Conservation (phyloP, 2,888 invertebrate species). For the Lasioglossum oenotherae region DNA sequence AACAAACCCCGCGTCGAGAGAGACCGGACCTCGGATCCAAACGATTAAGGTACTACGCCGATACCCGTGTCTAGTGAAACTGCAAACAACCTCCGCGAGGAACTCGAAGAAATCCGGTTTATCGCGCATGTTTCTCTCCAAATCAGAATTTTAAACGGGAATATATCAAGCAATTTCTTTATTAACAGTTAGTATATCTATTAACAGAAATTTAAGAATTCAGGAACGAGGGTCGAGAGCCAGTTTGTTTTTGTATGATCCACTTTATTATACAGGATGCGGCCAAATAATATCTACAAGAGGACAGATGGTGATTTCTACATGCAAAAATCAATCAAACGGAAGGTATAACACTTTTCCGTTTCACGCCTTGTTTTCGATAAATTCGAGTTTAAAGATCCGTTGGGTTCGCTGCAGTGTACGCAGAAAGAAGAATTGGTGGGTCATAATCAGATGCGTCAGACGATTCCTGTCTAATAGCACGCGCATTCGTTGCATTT, state of each 20-base stretch:
- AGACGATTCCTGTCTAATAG: not conserved
- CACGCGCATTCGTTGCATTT: not conserved
- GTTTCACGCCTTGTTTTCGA: not conserved
- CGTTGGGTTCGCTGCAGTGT: not conserved
- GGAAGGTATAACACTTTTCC: not conserved
- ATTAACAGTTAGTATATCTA: not conserved
- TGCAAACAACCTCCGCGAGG: constrained; percentile 1
- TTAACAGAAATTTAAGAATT: not conserved
- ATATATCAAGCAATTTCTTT: not conserved
- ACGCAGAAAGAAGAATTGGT: not conserved
- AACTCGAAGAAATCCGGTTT: not conserved
- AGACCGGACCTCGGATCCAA: constrained; percentile 29
- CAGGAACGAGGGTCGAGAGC: not conserved
- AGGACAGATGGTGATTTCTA: not conserved
- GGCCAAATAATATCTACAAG: not conserved
- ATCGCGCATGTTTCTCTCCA: not conserved
- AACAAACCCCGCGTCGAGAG: constrained; percentile 69
- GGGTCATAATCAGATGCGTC: not conserved
- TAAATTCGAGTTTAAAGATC: not conserved
- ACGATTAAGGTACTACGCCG: constrained; percentile 37
- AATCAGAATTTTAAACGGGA: not conserved
- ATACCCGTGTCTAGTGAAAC: constrained; percentile 30
- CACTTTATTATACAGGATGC: not conserved
- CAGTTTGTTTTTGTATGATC: not conserved
- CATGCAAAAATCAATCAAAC: not conserved